Base-by-base conservation (phyloP, 2,797 vertebrate genomes). In the Margarornis squamiger region DNA sequence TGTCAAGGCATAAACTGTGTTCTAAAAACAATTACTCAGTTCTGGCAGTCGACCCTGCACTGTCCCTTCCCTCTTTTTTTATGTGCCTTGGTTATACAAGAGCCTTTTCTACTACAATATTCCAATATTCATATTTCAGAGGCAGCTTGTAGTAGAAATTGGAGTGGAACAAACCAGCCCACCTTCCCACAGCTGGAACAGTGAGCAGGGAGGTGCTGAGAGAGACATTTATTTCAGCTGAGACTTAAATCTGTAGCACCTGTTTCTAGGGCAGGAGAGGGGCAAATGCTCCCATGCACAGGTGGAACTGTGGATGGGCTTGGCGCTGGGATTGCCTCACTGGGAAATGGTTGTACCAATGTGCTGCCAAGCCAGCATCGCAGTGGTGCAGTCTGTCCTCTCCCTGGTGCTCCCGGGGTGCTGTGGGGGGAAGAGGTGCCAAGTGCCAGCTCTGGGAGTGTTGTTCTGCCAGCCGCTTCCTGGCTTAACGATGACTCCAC, bases 371-470 rank as follows among this genome's bases (percentile, higher is more conserved):
- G 59, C 19, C 43, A n/a, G 27, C 15, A 5, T 18, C 32, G 46
- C 68, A 48, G 62, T 6, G 39, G 18, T 14, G 48, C 51, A 62
- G 18, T 1, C 27, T 39, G 12, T 14, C 38, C 36, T 67, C 46
- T 48, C 48, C 27, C 0, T 1, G 6, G 19, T 22, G 14, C 39
- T 87, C 41, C 20, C 20, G 15, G 65, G 13, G 20, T 81, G 54
- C 84, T 71, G 55, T 14, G 48, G 52, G 52, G 62, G 54, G 11
- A 39, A 54, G 51, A 58, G 63, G 43, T 58, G 67, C 54, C 46
- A 73, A 11, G 4, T 45, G 38, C 2, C 15, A 65, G 0, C 38
- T 14, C 0, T 4, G 8, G 16, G 66, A 61, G 34, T 23, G 3
- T 10, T 55, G 59, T 79, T 72, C 24, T 43, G 22, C 34, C 11